phyloP scores from a whole-genome alignment of 2,888 invertebrate genomes.

The Lithophane semibrunnea region DNA sequence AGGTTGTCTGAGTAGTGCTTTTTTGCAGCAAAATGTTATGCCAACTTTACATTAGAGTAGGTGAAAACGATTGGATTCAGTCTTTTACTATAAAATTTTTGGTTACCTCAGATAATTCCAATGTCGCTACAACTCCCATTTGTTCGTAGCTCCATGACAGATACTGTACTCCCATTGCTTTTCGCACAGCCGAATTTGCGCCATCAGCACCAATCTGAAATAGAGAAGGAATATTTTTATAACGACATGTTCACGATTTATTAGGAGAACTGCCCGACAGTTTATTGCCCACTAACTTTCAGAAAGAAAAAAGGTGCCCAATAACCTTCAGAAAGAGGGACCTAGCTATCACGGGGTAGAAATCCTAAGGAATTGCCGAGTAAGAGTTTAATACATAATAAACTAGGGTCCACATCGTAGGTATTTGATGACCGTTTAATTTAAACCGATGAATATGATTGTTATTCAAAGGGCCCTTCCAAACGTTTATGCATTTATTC shows the following conservation, averaged over 20 bases:
- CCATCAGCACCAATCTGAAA: constrained; percentile 98
- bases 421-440: neutral
- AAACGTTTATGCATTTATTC: constrained; percentile 9
- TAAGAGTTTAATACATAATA: neutral
- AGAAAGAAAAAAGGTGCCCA: too few relatives aligned
- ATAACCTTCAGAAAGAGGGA: too few relatives aligned
- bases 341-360: neutral
- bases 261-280: neutral
- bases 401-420: too few relatives aligned
- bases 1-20: neutral
- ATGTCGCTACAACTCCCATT: constrained; percentile 97
- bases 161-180: constrained; percentile 95
- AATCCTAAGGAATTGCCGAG: neutral
- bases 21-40: neutral
- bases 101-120: constrained; percentile 93
- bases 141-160: constrained; percentile 96
- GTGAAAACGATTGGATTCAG: neutral
- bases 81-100: too few relatives aligned
- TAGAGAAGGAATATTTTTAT: neutral
- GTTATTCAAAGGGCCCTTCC: neutral
- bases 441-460: neutral
- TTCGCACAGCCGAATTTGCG: constrained; percentile 95
- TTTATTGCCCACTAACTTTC: too few relatives aligned
- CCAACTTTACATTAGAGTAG: neutral
- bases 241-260: neutral